These are phyloP conservation scores for Phaethon lepturus DNA, from an alignment of 2,113 vertebrate species.

Conservation along the genomic window DNA sequence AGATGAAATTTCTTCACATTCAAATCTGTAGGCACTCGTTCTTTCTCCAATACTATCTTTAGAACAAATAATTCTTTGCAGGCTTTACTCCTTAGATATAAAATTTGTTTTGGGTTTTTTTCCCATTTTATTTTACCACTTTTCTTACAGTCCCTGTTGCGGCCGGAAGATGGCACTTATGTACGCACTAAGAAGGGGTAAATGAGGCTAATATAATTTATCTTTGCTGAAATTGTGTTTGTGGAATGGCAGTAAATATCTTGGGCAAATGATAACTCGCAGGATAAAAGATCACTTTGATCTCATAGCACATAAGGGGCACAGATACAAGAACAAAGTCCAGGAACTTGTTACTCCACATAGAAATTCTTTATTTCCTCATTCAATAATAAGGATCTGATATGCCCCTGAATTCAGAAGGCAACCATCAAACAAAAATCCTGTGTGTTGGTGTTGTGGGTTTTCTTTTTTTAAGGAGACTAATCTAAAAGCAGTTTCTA, in stretches of 20 bases:
- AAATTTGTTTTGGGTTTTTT: neutral
- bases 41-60: neutral
- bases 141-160: neutral
- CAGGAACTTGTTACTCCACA: neutral
- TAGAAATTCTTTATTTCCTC: neutral
- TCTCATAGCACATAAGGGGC: neutral
- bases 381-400: neutral
- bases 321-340: conserved; percentile 37
- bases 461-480: neutral
- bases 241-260: neutral
- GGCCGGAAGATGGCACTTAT: conserved; percentile 56
- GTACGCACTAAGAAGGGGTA: neutral
- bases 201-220: fast-evolving
- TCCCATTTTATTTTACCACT: neutral
- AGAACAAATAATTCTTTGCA: neutral
- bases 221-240: neutral
- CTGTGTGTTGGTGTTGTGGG: neutral
- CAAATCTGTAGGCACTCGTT: neutral
- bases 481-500: neutral
- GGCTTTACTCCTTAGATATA: neutral
- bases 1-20: neutral
- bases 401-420: neutral
- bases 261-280: neutral
- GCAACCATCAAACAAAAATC: neutral
- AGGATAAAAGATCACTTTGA: neutral